phyloP scores from a whole-genome alignment of 2,888 invertebrate species.

The Odontothrips loti region DNA sequence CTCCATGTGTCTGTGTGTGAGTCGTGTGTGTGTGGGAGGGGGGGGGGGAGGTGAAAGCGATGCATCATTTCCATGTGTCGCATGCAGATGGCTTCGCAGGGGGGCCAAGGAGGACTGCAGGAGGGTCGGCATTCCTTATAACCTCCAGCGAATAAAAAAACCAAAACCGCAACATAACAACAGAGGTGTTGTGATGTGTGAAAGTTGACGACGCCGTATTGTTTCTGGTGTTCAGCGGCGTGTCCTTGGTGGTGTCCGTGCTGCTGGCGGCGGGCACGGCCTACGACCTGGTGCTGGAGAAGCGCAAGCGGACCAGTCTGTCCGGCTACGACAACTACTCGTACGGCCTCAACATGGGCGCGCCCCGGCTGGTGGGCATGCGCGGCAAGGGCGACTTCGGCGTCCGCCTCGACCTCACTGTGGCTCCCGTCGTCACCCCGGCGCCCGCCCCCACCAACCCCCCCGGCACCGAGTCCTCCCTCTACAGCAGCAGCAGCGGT shows the following conservation, averaged over 20 bases:
- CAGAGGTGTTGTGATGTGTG: no score
- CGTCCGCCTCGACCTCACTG: neutral
- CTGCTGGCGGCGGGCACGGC: conserved; percentile 63
- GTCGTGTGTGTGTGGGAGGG: neutral
- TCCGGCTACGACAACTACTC: neutral
- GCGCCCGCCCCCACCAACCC: neutral
- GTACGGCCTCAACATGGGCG: neutral
- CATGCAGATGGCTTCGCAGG: neutral
- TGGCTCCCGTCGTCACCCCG: neutral
- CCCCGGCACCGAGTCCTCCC: conserved; percentile 9
- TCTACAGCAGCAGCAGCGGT: conserved; percentile 24
- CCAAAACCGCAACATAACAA: no score
- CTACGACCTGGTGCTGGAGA: conserved; percentile 55
- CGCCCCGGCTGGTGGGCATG: conserved; percentile 12
- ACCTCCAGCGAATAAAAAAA: neutral
- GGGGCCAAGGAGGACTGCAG: neutral
- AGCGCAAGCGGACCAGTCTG: conserved; percentile 31
- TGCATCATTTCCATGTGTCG: neutral
- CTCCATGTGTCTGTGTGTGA: no score
- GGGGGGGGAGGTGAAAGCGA: neutral
- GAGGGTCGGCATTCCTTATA: neutral
- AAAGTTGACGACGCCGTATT: no score
- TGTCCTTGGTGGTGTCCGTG: conserved; percentile 51
- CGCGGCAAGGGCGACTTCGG: conserved; percentile 12
- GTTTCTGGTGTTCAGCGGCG: no score